Conservation (phyloP, 2,113 vertebrate species). For the Protobothrops flavoviridis region DNA sequence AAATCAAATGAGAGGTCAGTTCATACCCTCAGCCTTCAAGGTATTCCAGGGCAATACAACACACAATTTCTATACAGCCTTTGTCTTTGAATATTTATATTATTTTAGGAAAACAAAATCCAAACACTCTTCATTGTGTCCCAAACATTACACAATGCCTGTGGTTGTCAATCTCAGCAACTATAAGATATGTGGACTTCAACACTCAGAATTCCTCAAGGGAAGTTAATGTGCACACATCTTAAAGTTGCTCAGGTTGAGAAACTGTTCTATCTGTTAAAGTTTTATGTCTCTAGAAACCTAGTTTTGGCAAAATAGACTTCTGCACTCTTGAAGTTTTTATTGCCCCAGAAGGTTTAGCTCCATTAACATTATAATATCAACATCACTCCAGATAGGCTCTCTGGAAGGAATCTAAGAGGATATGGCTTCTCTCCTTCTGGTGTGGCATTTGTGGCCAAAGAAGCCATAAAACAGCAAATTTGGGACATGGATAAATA, state of each 20-base stretch:
- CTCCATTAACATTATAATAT: neutral
- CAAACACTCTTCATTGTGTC: neutral
- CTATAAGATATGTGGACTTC: neutral
- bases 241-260: neutral
- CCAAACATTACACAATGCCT: neutral
- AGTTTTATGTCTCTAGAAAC: neutral
- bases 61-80: neutral
- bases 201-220: neutral
- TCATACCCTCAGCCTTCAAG: neutral
- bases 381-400: neutral
- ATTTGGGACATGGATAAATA: neutral
- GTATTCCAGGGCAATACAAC: neutral
- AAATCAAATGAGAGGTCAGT: neutral
- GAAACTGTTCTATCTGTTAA: neutral
- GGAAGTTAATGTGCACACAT: neutral
- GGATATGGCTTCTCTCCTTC: neutral
- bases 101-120: neutral
- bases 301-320: neutral
- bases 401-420: neutral
- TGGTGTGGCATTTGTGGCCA: neutral
- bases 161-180: neutral
- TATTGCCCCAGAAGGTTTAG: neutral
- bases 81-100: neutral
- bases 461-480: neutral
- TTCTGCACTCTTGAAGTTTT: neutral